Evolutionary conservation across 2,888 invertebrate species (phyloP).

Genomic region (Fragum whitleyi): DNA sequence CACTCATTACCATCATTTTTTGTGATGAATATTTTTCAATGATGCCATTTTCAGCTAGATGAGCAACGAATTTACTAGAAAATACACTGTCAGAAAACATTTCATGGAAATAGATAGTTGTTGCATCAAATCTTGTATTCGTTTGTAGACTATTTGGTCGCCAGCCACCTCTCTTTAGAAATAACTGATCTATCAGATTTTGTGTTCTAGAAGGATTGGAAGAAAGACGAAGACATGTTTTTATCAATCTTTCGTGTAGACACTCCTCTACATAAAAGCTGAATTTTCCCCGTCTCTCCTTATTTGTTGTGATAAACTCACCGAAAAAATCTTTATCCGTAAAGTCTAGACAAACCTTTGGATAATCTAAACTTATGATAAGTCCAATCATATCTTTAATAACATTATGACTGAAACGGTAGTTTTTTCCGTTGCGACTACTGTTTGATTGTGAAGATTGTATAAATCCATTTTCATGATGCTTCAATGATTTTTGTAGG

Average conservation of each 20-base stretch:
- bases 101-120: conserved; percentile 21
- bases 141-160: conserved; percentile 6
- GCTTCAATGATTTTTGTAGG: conserved; percentile 28
- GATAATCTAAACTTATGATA: conserved; percentile 38
- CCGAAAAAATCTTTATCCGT: conserved; percentile 38
- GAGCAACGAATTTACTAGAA: conserved; percentile 15
- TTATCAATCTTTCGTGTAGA: background rate
- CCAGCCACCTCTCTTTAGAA: conserved; percentile 12
- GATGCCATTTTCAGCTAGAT: background rate
- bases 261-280: conserved; percentile 31
- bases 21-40: background rate
- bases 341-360: conserved; percentile 32
- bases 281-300: conserved; percentile 7
- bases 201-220: background rate
- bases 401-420: conserved; percentile 40
- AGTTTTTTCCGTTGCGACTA: too few relatives aligned
- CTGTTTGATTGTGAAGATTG: too few relatives aligned
- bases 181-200: background rate
- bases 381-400: conserved; percentile 52
- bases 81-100: conserved; percentile 21
- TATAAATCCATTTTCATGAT: conserved; percentile 41
- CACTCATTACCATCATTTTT: conserved; percentile 27
- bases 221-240: background rate
- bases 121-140: conserved; percentile 9
- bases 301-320: conserved; percentile 34